These are phyloP conservation scores for Lampris incognitus DNA, from an alignment of 2,113 vertebrate genomes.

Conservation along the genomic window DNA sequence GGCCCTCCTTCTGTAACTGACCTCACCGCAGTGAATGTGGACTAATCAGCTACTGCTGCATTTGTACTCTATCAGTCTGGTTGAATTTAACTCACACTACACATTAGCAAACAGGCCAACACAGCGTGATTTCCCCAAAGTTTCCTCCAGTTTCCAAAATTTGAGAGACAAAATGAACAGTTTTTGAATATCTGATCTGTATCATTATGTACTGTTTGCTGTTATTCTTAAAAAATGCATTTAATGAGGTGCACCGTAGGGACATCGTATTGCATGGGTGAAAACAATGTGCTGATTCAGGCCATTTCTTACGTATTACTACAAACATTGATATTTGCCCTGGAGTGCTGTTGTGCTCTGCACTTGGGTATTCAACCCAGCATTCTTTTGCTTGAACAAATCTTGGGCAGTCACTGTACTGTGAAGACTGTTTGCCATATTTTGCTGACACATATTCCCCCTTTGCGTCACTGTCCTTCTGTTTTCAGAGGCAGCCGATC, in stretches of 20 bases:
- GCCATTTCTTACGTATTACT: slow-evolving; percentile 24
- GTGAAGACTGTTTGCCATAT: slow-evolving; percentile 65
- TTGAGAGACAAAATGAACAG: not conserved
- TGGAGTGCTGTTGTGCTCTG: slow-evolving; percentile 11
- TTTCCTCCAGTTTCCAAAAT: not conserved
- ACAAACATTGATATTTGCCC: not conserved
- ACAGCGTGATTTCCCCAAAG: not conserved
- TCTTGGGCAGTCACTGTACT: slow-evolving; percentile 42
- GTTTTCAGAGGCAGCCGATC: slow-evolving; percentile 42
- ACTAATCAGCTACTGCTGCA: not conserved
- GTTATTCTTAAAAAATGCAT: not conserved
- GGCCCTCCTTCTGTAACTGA: not conserved
- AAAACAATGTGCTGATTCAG: slow-evolving; percentile 24
- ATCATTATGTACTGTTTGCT: not conserved
- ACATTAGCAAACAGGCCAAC: slow-evolving; percentile 16
- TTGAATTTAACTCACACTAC: slow-evolving; percentile 27
- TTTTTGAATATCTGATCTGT: slow-evolving; percentile 9
- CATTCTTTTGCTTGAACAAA: slow-evolving; percentile 43
- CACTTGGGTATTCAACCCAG: slow-evolving; percentile 18
- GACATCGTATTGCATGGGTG: not conserved
- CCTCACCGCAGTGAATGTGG: not conserved
- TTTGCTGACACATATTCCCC: slow-evolving; percentile 65
- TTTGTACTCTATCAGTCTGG: not conserved
- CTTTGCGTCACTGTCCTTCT: slow-evolving; percentile 61
- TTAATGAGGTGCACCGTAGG: not conserved